Conservation (phyloP, 2,113 vertebrate genomes). For the Microtus oregoni region DNA sequence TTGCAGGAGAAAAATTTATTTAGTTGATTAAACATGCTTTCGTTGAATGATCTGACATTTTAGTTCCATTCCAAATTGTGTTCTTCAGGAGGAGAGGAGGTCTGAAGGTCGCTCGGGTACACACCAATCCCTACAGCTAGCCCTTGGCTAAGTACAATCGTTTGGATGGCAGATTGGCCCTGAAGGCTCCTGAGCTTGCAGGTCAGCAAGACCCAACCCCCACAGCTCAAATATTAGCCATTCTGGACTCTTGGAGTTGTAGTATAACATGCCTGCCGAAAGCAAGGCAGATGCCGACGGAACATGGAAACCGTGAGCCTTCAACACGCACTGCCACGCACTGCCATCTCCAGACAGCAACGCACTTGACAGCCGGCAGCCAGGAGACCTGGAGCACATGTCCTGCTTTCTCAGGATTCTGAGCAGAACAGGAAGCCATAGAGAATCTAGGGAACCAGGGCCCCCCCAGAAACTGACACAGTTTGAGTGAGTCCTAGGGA, state of each 20-base stretch:
- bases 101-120: background rate
- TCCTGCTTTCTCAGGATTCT: slow-evolving; percentile 29
- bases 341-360: background rate
- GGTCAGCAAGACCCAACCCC: background rate
- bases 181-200: background rate
- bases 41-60: background rate
- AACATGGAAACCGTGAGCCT: background rate
- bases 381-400: slow-evolving; percentile 36
- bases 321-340: rapidly evolving
- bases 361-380: background rate
- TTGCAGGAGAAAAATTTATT: background rate
- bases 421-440: background rate
- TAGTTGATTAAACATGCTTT: background rate
- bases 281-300: background rate
- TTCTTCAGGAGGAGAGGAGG: background rate
- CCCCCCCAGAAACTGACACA: background rate
- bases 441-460: background rate
- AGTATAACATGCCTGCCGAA: background rate
- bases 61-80: background rate
- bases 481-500: background rate
- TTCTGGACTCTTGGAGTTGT: background rate
- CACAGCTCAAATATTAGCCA: background rate
- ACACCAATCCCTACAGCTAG: background rate
- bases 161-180: background rate
- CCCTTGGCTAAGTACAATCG: too few relatives aligned